Evolutionary conservation across 2,888 invertebrate genomes (phyloP).

Genomic region (Saturnia pavonia): DNA sequence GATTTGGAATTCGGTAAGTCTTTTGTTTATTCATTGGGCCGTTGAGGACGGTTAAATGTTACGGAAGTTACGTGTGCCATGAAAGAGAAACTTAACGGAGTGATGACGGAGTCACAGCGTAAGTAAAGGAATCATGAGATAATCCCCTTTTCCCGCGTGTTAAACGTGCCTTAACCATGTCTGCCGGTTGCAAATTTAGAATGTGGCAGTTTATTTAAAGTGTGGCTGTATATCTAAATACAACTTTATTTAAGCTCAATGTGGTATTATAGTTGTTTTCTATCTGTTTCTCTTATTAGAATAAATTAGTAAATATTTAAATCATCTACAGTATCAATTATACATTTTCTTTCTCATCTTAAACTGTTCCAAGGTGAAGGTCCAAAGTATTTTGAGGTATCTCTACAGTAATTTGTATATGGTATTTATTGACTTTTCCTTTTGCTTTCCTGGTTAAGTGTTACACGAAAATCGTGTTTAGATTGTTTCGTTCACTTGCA

Average conservation of each 20-base stretch:
- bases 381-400: too few relatives aligned
- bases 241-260: neutral
- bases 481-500: neutral
- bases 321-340: too few relatives aligned
- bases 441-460: neutral
- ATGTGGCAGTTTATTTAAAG: neutral
- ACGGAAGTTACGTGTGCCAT: conserved; percentile 34
- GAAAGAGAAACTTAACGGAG: conserved; percentile 25
- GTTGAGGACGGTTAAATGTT: conserved; percentile 33
- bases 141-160: neutral
- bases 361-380: too few relatives aligned
- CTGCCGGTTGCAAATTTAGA: neutral
- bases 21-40: conserved; percentile 73
- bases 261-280: too few relatives aligned
- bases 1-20: conserved; percentile 75
- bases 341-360: too few relatives aligned
- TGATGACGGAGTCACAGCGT: neutral
- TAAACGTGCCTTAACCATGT: neutral
- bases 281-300: too few relatives aligned
- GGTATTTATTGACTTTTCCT: neutral
- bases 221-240: neutral
- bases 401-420: neutral
- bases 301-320: too few relatives aligned
- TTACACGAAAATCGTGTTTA: neutral
- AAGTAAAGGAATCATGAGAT: neutral